Conservation (phyloP, 2,113 vertebrate species). For the Psophia crepitans region DNA sequence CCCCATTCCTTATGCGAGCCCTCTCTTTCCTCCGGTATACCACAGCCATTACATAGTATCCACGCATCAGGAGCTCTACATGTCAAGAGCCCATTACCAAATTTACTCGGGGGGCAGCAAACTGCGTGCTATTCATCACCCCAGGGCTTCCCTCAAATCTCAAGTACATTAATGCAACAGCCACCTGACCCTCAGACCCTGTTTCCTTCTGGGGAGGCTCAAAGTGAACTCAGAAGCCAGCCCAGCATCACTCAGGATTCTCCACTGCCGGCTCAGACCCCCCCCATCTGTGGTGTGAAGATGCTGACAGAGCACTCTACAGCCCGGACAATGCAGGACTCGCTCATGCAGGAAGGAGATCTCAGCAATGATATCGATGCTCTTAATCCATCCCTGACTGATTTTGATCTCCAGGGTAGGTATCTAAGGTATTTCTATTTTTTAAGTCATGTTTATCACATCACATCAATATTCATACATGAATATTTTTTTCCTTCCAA, state of each 20-base stretch:
- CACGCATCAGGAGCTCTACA: conserved; percentile 40
- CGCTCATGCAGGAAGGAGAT: conserved; percentile 83
- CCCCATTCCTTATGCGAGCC: conserved; percentile 15
- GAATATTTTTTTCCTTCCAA: no score
- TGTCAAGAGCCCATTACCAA: conserved; percentile 64
- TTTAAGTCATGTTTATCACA: no score
- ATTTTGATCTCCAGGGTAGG: conserved; percentile 91
- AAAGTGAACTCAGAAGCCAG: conserved; percentile 65
- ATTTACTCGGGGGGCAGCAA: conserved; percentile 51
- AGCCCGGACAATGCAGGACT: conserved; percentile 79
- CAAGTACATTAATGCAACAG: conserved; percentile 71
- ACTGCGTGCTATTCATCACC: conserved; percentile 65
- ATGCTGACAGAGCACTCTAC: conserved; percentile 73
- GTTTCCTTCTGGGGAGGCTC: conserved; percentile 68
- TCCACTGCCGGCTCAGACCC: conserved; percentile 78
- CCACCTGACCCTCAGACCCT: conserved; percentile 54
- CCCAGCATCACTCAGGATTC: conserved; percentile 74
- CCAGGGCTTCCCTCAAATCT: conserved; percentile 74
- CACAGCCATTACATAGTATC: conserved; percentile 52
- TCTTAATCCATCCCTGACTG: conserved; percentile 91
- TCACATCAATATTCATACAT: no score
- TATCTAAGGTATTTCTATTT: background rate
- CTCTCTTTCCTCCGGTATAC: conserved; percentile 52
- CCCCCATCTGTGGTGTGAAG: conserved; percentile 71
- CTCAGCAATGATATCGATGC: conserved; percentile 85